These are phyloP conservation scores for Scaptodrosophila latifasciaeformis DNA, from an alignment of 2,888 invertebrate genomes.

Conservation along the genomic window DNA sequence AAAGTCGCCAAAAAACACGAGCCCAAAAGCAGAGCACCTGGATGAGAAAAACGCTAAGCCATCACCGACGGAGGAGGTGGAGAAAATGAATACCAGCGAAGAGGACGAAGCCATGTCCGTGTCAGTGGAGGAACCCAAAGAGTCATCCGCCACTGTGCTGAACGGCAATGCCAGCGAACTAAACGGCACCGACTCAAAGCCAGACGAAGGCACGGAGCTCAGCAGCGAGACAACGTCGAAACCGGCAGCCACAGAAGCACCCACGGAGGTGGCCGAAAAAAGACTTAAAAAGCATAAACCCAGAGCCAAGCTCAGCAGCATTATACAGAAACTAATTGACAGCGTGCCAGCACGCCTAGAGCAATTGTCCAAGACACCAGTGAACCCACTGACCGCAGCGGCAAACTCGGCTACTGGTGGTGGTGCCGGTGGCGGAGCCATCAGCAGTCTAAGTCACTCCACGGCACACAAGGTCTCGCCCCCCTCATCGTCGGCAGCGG, in stretches of 20 bases:
- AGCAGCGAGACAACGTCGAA: slow-evolving; percentile 7
- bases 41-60: slow-evolving; percentile 9
- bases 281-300: slow-evolving; percentile 71
- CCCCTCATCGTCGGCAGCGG: slow-evolving; percentile 61
- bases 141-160: slow-evolving; percentile 4
- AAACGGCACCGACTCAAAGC: slow-evolving; percentile 21
- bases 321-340: slow-evolving; percentile 74
- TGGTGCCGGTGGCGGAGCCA: slow-evolving; percentile 47
- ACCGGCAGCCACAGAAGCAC: slow-evolving; percentile 1
- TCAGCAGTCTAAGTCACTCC: slow-evolving; percentile 50
- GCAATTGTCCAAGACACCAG: slow-evolving; percentile 64
- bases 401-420: slow-evolving; percentile 20
- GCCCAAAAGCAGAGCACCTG: neutral
- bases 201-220: too few relatives aligned
- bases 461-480: slow-evolving; percentile 63
- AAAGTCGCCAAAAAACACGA: neutral
- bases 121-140: slow-evolving; percentile 27
- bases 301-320: slow-evolving; percentile 72
- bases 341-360: slow-evolving; percentile 68
- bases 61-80: slow-evolving; percentile 39
- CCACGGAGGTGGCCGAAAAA: slow-evolving; percentile 53
- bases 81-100: slow-evolving; percentile 70
- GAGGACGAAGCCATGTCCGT: slow-evolving; percentile 47
- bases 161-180: slow-evolving; percentile 38
- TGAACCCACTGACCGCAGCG: slow-evolving; percentile 28